Percentiles rank a stretch among this genome's conserved stretches.
phyloP scores from a whole-genome alignment of 1,140 invertebrate species.

The Atta colombica region DNA sequence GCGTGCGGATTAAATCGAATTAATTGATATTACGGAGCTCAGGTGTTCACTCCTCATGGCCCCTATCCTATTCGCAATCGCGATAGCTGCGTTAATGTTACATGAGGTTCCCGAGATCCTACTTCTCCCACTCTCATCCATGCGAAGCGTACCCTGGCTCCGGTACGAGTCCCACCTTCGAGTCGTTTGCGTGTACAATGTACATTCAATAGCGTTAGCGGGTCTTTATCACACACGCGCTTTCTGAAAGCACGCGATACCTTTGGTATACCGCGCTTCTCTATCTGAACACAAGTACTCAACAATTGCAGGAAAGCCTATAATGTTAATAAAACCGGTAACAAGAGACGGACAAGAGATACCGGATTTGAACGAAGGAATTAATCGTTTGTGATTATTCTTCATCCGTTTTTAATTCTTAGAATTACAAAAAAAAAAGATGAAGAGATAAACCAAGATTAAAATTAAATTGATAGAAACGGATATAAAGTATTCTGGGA shows the following conservation, averaged over 20 bases:
- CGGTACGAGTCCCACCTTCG: neutral
- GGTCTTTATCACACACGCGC: constrained; percentile 6
- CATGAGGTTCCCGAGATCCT: neutral
- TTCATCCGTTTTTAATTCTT: too few relatives aligned
- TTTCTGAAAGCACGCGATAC: constrained; percentile 5
- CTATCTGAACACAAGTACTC: neutral
- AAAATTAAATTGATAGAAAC: too few relatives aligned
- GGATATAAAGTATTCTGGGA: neutral
- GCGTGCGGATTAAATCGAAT: neutral
- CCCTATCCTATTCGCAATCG: neutral
- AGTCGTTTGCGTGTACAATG: neutral
- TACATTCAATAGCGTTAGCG: neutral
- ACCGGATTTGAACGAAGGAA: neutral
- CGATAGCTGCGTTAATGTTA: neutral
- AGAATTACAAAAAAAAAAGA: too few relatives aligned
- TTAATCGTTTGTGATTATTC: neutral
- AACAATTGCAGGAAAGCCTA: neutral
- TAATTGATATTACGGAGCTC: neutral
- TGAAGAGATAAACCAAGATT: too few relatives aligned
- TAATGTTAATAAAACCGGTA: constrained; percentile 32
- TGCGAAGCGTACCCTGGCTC: neutral
- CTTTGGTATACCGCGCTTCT: constrained; percentile 1
- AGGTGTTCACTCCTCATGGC: neutral
- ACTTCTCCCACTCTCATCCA: constrained; percentile 18
- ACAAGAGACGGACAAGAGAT: neutral